Evolutionary conservation across 2,888 invertebrate species (phyloP).

Genomic region (Pedicia rivosa): DNA sequence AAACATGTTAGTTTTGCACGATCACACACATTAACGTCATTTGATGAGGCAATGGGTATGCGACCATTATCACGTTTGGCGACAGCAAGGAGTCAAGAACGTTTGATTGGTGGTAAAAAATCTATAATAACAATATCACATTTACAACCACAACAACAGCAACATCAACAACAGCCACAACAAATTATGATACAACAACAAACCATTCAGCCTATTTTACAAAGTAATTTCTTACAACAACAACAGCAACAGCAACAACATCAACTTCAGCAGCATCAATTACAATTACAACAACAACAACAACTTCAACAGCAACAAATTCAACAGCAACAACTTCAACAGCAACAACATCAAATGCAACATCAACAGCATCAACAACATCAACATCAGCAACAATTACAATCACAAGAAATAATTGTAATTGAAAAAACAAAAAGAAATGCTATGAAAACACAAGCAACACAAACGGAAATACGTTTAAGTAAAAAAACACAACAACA

Average conservation of each 20-base stretch:
- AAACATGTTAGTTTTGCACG: constrained; percentile 86
- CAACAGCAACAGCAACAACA: constrained; percentile 18
- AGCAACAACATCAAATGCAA: constrained; percentile 15
- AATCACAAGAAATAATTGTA: constrained; percentile 28
- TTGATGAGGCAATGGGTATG: constrained; percentile 49
- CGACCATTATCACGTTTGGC: constrained; percentile 30
- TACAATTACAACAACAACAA: constrained; percentile 10
- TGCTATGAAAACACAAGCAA: constrained; percentile 85
- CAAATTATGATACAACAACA: constrained; percentile 5
- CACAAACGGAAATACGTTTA: constrained; percentile 68
- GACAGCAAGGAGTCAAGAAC: constrained; percentile 44
- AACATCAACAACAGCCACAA: constrained; percentile 28
- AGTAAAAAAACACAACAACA: constrained; percentile 53
- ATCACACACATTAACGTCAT: constrained; percentile 73
- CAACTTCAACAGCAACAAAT: constrained; percentile 6
- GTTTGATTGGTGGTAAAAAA: constrained; percentile 59
- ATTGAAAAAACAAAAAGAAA: constrained; percentile 61
- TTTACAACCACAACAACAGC: constrained; percentile 15
- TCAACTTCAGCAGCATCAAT: constrained; percentile 15
- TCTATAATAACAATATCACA: constrained; percentile 27
- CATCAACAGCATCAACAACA: constrained; percentile 13
- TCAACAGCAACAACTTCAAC: constrained; percentile 10
- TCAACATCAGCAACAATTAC: constrained; percentile 16
- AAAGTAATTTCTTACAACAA: constrained; percentile 6
- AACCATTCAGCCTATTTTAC: constrained; percentile 5